These are phyloP conservation scores for Carterocephalus palaemon DNA, from an alignment of 2,888 invertebrate species.

Conservation along the genomic window DNA sequence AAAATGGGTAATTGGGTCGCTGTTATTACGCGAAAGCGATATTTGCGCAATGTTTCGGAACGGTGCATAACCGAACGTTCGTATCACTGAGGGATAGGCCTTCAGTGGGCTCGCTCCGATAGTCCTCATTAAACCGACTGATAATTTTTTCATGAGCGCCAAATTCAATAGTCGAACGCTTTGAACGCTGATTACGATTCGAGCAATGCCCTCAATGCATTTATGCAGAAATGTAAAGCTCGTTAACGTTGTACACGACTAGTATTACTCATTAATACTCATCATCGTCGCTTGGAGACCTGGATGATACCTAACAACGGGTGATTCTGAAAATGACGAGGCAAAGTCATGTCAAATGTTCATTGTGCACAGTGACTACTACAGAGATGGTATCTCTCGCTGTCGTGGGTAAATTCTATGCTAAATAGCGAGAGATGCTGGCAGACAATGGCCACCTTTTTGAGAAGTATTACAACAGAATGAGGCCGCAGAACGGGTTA, in stretches of 20 bases:
- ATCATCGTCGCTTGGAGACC: no score
- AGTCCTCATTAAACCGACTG: conserved; percentile 16
- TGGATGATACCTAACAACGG: no score
- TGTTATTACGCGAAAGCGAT: conserved; percentile 29
- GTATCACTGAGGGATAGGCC: neutral
- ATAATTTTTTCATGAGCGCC: conserved; percentile 17
- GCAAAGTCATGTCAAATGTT: no score
- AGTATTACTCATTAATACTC: no score
- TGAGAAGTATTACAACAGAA: no score
- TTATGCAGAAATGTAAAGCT: neutral
- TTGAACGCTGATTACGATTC: conserved; percentile 9
- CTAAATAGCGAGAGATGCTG: no score
- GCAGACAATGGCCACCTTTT: no score
- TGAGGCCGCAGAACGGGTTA: no score
- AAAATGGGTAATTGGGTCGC: conserved; percentile 64
- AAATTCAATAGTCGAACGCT: conserved; percentile 13
- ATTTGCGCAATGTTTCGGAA: conserved; percentile 26
- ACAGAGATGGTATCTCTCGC: no score
- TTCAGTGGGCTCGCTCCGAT: conserved; percentile 9
- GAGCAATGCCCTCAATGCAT: neutral
- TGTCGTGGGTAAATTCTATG: no score
- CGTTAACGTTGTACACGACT: neutral
- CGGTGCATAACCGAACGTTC: conserved; percentile 13
- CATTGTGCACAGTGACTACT: no score
- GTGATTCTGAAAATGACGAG: no score